Percentiles rank a stretch among this genome's conserved stretches.
phyloP scores from a whole-genome alignment of 2,797 vertebrate genomes.

The Cossypha dichroa region DNA sequence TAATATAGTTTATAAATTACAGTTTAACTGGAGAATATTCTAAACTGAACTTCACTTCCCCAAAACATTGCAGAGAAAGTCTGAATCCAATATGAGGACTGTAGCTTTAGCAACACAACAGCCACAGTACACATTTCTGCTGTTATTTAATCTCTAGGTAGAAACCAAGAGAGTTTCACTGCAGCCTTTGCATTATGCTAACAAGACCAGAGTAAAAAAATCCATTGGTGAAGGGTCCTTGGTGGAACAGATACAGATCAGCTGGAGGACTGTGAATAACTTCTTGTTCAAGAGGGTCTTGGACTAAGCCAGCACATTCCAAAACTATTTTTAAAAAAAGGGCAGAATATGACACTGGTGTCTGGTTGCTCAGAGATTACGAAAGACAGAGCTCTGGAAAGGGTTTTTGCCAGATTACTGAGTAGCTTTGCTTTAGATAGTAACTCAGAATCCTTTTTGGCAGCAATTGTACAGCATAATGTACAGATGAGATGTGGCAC shows the following conservation, averaged over 20 bases:
- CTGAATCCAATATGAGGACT: neutral
- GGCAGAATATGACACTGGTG: neutral
- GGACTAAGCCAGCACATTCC: neutral
- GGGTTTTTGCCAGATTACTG: neutral
- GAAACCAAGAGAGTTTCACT: neutral
- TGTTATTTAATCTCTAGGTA: neutral
- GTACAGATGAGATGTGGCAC: constrained; percentile 40
- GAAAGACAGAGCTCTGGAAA: neutral
- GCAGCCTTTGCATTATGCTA: neutral
- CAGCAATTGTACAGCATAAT: neutral
- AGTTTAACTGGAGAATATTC: neutral
- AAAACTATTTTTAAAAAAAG: neutral
- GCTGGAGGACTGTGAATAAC: neutral
- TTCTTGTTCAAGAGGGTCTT: neutral
- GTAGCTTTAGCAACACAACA: neutral
- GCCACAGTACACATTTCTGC: neutral
- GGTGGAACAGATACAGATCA: neutral
- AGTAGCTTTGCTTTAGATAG: neutral
- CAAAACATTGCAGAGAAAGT: neutral
- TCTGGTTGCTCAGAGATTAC: neutral
- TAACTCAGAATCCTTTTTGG: constrained; percentile 17
- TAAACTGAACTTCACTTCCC: neutral
- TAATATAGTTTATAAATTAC: neutral
- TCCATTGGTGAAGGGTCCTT: neutral
- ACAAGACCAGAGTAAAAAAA: neutral